phyloP scores from a whole-genome alignment of 2,888 invertebrate genomes.

The Trisateles emortualis region DNA sequence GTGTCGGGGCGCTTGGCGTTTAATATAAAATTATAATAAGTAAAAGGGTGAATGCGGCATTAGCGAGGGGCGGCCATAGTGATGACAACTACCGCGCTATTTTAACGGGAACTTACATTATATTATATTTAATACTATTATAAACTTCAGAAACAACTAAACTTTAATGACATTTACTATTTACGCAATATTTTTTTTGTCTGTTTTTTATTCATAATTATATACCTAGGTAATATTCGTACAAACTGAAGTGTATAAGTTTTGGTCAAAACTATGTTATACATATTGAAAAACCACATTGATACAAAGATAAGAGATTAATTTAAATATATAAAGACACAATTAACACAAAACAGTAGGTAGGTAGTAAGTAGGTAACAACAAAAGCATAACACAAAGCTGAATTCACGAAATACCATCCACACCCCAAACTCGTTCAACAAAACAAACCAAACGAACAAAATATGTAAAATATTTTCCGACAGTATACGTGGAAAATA shows the following conservation, averaged over 20 bases:
- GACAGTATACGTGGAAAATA: neutral
- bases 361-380: neutral
- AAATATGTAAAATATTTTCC: constrained; percentile 1
- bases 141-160: too few relatives aligned
- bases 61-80: constrained; percentile 23
- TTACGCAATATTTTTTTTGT: too few relatives aligned
- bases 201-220: too few relatives aligned
- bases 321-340: neutral
- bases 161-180: too few relatives aligned
- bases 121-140: too few relatives aligned
- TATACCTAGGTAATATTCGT: too few relatives aligned
- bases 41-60: constrained; percentile 51
- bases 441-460: neutral
- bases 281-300: too few relatives aligned
- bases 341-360: neutral
- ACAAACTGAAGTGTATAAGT: too few relatives aligned
- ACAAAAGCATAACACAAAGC: neutral
- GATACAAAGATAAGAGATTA: too few relatives aligned
- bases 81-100: constrained; percentile 7
- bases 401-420: neutral
- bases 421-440: neutral
- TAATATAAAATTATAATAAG: constrained; percentile 61
- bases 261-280: too few relatives aligned
- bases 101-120: constrained; percentile 4
- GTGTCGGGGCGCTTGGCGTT: constrained; percentile 29